Base-by-base conservation (phyloP, 2,113 vertebrate species). In the Myrmecophaga tridactyla region DNA sequence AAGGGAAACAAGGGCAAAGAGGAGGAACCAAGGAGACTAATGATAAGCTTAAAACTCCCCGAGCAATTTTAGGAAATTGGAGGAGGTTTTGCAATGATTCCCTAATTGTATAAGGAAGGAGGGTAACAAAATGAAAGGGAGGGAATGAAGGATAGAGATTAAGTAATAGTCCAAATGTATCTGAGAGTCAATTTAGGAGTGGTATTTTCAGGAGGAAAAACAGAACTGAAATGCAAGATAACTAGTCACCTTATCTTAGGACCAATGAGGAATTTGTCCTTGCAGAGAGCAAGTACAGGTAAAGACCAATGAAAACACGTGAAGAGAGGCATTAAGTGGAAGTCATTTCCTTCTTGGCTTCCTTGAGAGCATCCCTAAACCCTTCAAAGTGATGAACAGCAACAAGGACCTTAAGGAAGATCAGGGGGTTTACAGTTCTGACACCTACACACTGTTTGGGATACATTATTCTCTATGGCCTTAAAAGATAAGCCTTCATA, bases 261-360 rank as follows among this genome's bases (percentile, higher is more conserved):
- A 94, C 80, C 53, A 94, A 17, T 31, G 31, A 95, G 12, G 36
- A 76, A 69, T 88, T 31, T 85, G 72, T 90, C 90, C 92, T 92
- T 76, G 34, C n/a, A 89, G 46, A 92, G 48, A 94, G 95, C 21
- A 90, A 82, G 95, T 21, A 14, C 25, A 84, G 53, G 83, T 58
- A 93, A 73, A 75, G 43, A 88, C 34, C 67, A 95, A 85, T 17
- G 69, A 91, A 90, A 86, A 25, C 76, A 84, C 23, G 18, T 6
- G 56, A 89, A 95, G 58, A 92, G 58, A 80, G 36, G n/a, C 7
- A 34, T 25, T 83, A 84, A 93, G 58, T 76, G 60, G 70, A 72
- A 83, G 51, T 31, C 70, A 89, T 88, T 93, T 96, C 92, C 70
- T 96, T 97, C 81, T 80, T 95, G 48, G 48, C 36, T 88, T 75